Evolutionary conservation across 2,113 vertebrate genomes (phyloP), one percentile per base, ranked within the genome.

Genomic region (Pogonocichla stellata): DNA sequence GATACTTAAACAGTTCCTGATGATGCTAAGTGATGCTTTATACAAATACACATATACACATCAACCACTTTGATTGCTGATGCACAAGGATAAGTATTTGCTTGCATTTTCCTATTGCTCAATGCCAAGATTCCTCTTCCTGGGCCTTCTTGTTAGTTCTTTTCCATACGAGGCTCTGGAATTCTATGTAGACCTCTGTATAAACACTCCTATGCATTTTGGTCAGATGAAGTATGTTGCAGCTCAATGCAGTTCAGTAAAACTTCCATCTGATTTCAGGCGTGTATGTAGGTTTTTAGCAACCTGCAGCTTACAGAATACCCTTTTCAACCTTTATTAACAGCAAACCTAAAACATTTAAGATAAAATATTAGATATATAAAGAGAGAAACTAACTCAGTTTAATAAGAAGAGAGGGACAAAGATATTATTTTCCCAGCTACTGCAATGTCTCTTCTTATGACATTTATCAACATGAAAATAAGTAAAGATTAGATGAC

Each of bases 381-480:
- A 42, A 0, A 66, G 2, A 66, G 9, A 72, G 4, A 40, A 34
- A 56, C 0, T 19, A 29, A 40, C 8, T n/a, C 3, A 5, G 14
- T 48, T 83, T 65, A 78, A 65, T 42, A 56, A 69, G 10, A 83
- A 60, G 24, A 77, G 7, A 57, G 8, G 12, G 6, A 50, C 8
- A 72, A 82, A 75, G 34, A 25, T 9, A 0, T 29, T 47, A 18
- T 58, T 87, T 84, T 66, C 12, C 25, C 8, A 14, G 33, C 40
- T 74, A 74, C 24, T 42, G 17, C 5, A 67, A 24, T 36, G 8
- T 62, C 14, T 18, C 28, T 25, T 43, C 2, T 60, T 65, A 36
- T 4, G 1, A 38, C 1, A 48, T 85, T 92, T 54, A 70, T 62
- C 25, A 53, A 25, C 17, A 34, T 31, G 10, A 7, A 36, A 74